Evolutionary conservation across 1,140 invertebrate genomes (phyloP).

Genomic region (Bombus pyrosoma): DNA sequence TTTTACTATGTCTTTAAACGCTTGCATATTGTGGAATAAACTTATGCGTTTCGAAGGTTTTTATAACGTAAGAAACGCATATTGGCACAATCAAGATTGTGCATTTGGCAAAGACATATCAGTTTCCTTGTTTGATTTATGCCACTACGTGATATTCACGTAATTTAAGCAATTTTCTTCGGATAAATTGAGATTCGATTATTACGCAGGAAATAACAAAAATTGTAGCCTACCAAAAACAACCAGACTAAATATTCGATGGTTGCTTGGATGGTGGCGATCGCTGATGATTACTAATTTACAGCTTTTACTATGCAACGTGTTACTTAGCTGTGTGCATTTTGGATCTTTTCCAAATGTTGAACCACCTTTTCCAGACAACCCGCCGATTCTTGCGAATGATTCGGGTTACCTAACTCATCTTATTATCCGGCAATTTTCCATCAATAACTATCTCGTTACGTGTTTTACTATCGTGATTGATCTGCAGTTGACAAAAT

Average conservation of each 20-base stretch:
- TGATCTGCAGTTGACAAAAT: not conserved
- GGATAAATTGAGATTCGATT: conserved; percentile 29
- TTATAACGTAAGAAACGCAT: conserved; percentile 12
- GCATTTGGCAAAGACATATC: conserved; percentile 41
- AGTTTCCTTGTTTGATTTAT: conserved; percentile 42
- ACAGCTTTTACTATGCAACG: not conserved
- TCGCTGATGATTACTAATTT: conserved; percentile 5
- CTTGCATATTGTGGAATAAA: not conserved
- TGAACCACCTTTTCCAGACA: conserved; percentile 17
- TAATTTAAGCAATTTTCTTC: conserved; percentile 13
- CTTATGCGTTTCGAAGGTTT: not conserved
- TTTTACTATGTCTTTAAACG: not conserved
- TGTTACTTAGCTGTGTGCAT: not conserved
- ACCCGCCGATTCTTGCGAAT: not conserved
- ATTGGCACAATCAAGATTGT: conserved; percentile 28
- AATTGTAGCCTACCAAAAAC: not conserved
- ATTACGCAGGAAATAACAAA: conserved; percentile 2
- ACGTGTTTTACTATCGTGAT: not conserved
- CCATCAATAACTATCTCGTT: not conserved
- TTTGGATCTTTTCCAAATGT: conserved; percentile 33
- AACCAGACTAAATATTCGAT: not conserved
- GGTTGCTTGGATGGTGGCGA: not conserved
- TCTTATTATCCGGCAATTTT: conserved; percentile 22
- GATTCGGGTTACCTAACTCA: not conserved
- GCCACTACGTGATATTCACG: conserved; percentile 10